Evolutionary conservation across 1,140 invertebrate genomes (phyloP).

Genomic region (Bombus superbus): DNA sequence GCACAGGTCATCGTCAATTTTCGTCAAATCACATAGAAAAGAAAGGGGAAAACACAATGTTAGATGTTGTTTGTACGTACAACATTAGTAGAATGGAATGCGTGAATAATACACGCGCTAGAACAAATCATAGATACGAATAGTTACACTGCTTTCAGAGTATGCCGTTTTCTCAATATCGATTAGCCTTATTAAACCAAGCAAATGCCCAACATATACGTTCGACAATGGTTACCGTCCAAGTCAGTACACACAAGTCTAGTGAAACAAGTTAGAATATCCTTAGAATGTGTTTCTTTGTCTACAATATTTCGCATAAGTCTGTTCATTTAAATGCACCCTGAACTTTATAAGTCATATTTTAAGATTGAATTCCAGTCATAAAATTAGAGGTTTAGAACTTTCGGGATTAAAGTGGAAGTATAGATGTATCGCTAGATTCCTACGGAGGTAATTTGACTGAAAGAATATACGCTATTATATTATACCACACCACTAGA

Average conservation of each 20-base stretch:
- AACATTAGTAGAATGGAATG: conserved; percentile 55
- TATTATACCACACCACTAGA: not conserved
- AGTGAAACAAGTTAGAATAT: not conserved
- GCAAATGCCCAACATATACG: conserved; percentile 76
- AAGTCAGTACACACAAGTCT: not conserved
- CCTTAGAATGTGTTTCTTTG: not conserved
- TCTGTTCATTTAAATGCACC: not conserved
- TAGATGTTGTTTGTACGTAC: conserved; percentile 73
- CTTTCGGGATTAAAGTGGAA: not conserved
- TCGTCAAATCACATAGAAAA: conserved; percentile 84
- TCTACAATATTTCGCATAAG: not conserved
- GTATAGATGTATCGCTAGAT: not conserved
- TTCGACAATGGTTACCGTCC: not conserved
- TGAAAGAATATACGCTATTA: not conserved
- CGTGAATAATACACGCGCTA: conserved; percentile 51
- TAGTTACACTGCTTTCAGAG: conserved; percentile 25
- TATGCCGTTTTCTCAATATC: conserved; percentile 35
- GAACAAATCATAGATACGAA: conserved; percentile 45
- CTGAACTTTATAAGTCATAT: not conserved
- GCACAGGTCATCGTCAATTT: conserved; percentile 83
- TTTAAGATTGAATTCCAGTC: conserved; percentile 7
- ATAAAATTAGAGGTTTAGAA: not conserved
- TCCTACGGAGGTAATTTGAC: conserved; percentile 5
- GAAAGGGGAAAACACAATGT: conserved; percentile 83
- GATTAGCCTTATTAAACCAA: conserved; percentile 71